A percentile compares a stretch with the other conserved stretches of the same genome.
phyloP scores from a whole-genome alignment of 92 coral and sea anemone species.

The Zoanthus gigantus region DNA sequence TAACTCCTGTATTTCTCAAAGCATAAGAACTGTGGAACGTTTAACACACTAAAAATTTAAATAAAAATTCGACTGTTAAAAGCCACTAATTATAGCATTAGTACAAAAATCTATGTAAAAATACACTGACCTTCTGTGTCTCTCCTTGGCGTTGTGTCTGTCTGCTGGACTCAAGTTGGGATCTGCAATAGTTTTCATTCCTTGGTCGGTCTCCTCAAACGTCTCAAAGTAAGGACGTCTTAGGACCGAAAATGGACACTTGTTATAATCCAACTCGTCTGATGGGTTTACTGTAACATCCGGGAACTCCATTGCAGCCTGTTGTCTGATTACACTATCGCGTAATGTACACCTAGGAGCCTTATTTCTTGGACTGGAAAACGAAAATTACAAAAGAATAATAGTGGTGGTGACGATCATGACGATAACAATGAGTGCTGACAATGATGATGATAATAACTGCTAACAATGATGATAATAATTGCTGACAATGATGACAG shows the following conservation, averaged over 20 bases:
- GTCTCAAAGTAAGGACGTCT: conserved; percentile 74
- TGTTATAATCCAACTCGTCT: conserved; percentile 24
- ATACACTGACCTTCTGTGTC: conserved; percentile 79
- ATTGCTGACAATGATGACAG: too few species aligned
- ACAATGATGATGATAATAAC: neutral
- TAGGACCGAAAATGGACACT: conserved; percentile 28
- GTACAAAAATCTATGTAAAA: neutral
- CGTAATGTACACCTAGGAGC: conserved; percentile 41
- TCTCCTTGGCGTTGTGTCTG: conserved; percentile 88
- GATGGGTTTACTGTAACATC: conserved; percentile 32
- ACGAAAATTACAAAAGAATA: neutral
- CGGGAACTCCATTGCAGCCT: conserved; percentile 38
- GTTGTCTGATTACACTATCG: conserved; percentile 38
- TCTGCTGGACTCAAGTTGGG: conserved; percentile 80
- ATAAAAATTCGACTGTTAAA: too few species aligned
- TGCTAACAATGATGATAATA: neutral
- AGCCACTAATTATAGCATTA: neutral
- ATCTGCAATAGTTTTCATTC: conserved; percentile 71
- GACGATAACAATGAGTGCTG: neutral
- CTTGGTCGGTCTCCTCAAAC: conserved; percentile 73
- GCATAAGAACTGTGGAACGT: too few species aligned
- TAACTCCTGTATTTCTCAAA: too few species aligned
- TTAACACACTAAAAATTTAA: too few species aligned
- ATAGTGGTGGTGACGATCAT: neutral
- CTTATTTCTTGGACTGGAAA: neutral